Evolutionary conservation across 2,797 vertebrate genomes (phyloP), one percentile per base, ranked within the genome.

Genomic region (Gymnothorax javanicus): DNA sequence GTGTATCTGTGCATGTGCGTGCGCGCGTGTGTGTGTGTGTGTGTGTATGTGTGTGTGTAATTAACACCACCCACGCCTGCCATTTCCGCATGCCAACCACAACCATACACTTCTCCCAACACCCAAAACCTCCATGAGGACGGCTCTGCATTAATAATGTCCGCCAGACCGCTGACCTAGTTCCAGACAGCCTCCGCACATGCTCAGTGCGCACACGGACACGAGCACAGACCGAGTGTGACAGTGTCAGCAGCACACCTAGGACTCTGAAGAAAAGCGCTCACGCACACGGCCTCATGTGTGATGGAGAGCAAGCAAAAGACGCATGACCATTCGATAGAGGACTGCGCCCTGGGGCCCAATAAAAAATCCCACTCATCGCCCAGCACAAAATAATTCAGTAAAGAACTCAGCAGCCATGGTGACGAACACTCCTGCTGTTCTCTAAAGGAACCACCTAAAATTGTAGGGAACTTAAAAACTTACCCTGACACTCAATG

Each of bases 161-260:
- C 83, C 50, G 25, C 13, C 84, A 57, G 58, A 27, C 58, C 54
- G 7, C 33, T 89, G 89, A 86, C 89, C 89, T 73, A 89, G 58
- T 86, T 89, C 62, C 67, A 7, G 23, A 12, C 23, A 57, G 56
- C 50, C 56, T 73, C 27, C 56, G 84, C 84, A 69, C 27, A 88
- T 58, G 64, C 84, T 33, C 57, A n/a, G 2, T 62, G 54, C 64
- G 64, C 83, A 52, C 1, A 58, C 3, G n/a, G 13, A 52, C 33
- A 43, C 2, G 12, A n/a, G 11, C 2, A 20, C 27, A 43, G 57
- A 64, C 54, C 13, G 56, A 69, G 33, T 2, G 11, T 5, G 8
- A 17, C 13, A 0, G 73, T 2, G 20, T 7, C 5, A 56, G 43
- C 20, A 9, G 17, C 6, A 56, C 4, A 17, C 17, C 75, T 9